Percentiles rank a stretch among this genome's conserved stretches.
phyloP scores from a whole-genome alignment of 2,797 vertebrate genomes.

The Jordanella pulchra region DNA sequence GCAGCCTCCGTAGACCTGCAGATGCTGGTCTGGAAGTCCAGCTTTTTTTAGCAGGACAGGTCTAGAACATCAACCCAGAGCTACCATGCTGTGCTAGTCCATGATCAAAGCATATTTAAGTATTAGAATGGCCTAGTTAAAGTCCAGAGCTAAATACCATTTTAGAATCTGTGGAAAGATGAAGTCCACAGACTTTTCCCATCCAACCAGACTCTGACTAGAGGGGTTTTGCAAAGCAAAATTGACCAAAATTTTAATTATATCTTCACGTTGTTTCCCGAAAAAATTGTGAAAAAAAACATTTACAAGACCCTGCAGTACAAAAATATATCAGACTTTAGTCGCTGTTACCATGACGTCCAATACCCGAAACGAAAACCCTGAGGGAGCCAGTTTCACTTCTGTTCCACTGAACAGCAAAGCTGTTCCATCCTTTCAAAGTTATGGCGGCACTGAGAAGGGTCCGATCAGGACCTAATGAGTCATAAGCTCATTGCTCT shows the following conservation, averaged over 20 bases:
- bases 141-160: neutral
- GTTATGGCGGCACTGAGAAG: constrained; percentile 33
- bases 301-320: neutral
- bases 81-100: no score
- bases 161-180: neutral
- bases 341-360: neutral
- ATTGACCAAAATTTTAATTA: no score
- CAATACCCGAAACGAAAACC: constrained; percentile 1
- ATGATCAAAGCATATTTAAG: no score
- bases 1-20: no score
- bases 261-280: neutral
- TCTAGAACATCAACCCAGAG: neutral
- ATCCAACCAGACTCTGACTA: neutral
- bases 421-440: constrained; percentile 13
- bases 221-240: neutral
- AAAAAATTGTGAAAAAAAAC: neutral
- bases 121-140: no score
- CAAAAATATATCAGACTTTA: neutral
- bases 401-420: constrained; percentile 10
- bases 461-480: constrained; percentile 52
- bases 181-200: neutral
- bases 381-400: constrained; percentile 8
- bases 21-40: neutral
- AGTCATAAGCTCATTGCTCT: constrained; percentile 73
- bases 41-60: neutral